phyloP scores from a whole-genome alignment of 2,888 invertebrate species.

The Chloromyia formosa region DNA sequence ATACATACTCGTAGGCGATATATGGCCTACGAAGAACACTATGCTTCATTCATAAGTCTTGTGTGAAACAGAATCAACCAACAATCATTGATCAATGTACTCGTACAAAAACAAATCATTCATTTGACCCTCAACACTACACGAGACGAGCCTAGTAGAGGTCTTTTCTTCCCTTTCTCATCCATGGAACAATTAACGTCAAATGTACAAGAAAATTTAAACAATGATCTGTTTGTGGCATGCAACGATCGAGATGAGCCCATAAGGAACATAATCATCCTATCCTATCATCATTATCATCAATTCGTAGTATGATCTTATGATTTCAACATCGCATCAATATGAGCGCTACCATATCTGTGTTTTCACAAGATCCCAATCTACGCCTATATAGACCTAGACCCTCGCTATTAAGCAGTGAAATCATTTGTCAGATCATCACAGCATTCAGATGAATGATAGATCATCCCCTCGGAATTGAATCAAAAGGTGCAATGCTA shows the following conservation, averaged over 20 bases:
- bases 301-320: neutral
- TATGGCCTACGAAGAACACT: neutral
- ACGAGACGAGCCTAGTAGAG: neutral
- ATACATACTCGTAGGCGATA: too few species aligned
- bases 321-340: constrained; percentile 8
- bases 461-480: constrained; percentile 20
- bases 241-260: neutral
- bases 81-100: constrained; percentile 36
- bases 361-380: neutral
- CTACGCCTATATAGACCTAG: too few species aligned
- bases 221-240: constrained; percentile 37
- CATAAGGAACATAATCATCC: constrained; percentile 34
- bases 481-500: neutral
- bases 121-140: constrained; percentile 31
- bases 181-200: constrained; percentile 33
- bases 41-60: constrained; percentile 25
- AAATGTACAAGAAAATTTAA: constrained; percentile 18
- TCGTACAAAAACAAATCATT: constrained; percentile 28
- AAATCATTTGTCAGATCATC: constrained; percentile 47
- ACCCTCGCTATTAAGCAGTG: constrained; percentile 47
- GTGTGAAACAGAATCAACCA: neutral
- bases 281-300: constrained; percentile 13
- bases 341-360: neutral
- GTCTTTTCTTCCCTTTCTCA: constrained; percentile 9
- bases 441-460: neutral